Evolutionary conservation across 2,888 invertebrate genomes (phyloP), one percentile per base, ranked within the genome.

Genomic region (Galeruca laticollis): DNA sequence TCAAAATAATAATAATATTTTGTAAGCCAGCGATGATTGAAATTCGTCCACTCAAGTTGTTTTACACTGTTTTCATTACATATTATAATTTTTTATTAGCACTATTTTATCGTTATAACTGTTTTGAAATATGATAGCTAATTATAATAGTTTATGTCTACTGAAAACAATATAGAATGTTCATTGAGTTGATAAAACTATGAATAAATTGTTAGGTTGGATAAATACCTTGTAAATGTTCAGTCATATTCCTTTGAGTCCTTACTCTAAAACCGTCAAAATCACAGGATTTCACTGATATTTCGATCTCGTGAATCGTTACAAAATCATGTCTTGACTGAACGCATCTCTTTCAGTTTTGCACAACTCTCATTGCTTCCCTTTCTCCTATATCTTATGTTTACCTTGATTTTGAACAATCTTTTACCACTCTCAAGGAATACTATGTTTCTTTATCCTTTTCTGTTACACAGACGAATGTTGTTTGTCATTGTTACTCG

Each of bases 401-500:
- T 69, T 61, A 70, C 68, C 66, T 66, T 66, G 66, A 60, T 66
- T 60, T 66, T 51, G 64, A 57, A 57, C 57, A 21, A 54, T 64
- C 47, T 56, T 56, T 56, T 56, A 18, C 64, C 56, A 47, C 43
- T 35, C 31, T 43, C 9, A 40, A 57, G 40, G 47, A 65, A 49
- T 59, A 57, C 35, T 47, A 26, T 51, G 26, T 13, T 10, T 10
- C 15, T n/a, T 9, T 18, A 57, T 65, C 57, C 20, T 49, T 65
- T 33, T 65, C 35, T 49, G 15, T 49, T 57, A 15, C 37, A 20
- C n/a, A 18, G 11, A 8, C 20, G n/a, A 35, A 20, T 49, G 21
- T 57, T 57, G 62, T 47, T 40, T 51, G 63, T 73, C 71, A 54
- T 70, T 70, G 70, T 72, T 73, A 71, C 69, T 75, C 65, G 77